phyloP scores from a whole-genome alignment of 2,888 invertebrate species.

The Erebia epiphron region DNA sequence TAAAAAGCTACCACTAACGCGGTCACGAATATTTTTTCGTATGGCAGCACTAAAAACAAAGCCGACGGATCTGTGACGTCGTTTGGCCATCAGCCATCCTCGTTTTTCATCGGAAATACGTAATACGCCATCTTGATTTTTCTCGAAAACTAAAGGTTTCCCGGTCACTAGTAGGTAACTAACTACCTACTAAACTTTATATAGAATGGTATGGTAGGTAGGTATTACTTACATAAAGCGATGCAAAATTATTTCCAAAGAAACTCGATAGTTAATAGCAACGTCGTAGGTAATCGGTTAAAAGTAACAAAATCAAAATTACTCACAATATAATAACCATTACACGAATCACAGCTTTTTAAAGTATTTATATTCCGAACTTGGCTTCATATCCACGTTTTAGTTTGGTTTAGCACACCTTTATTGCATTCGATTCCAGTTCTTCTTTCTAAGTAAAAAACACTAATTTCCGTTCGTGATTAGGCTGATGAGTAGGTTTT shows the following conservation, averaged over 20 bases:
- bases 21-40: neutral
- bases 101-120: neutral
- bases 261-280: neutral
- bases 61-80: neutral
- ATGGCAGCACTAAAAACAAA: neutral
- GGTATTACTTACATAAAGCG: no score
- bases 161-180: neutral
- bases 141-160: neutral
- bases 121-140: neutral
- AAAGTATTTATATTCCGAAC: neutral
- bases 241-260: neutral
- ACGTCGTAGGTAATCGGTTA: neutral
- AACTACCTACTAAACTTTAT: neutral
- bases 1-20: neutral
- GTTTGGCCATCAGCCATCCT: neutral
- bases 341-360: slow-evolving; percentile 9
- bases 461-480: neutral
- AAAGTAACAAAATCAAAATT: slow-evolving; percentile 6
- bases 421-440: neutral
- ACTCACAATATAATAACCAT: slow-evolving; percentile 9
- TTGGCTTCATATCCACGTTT: neutral
- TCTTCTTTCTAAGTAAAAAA: neutral
- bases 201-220: neutral
- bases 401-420: neutral
- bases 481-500: neutral